Evolutionary conservation across 2,888 invertebrate genomes (phyloP).

Genomic region (Mimumesa dahlbomi): DNA sequence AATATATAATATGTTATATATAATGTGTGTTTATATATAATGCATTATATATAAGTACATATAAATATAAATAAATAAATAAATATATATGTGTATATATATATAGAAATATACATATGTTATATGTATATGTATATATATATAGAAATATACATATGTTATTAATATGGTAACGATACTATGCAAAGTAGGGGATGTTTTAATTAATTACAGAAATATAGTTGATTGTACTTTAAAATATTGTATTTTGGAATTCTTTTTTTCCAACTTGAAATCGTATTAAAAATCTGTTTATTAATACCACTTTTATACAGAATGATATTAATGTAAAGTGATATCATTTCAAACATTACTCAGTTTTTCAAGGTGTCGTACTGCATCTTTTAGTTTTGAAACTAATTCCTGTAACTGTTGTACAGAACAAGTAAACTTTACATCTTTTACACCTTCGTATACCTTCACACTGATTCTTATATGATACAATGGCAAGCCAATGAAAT

Average conservation of each 20-base stretch:
- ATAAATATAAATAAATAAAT: too few relatives aligned
- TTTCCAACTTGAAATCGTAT: too few relatives aligned
- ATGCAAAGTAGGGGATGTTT: conserved; percentile 75
- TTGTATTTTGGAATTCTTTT: too few relatives aligned
- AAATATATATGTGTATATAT: too few relatives aligned
- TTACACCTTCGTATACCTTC: conserved; percentile 71
- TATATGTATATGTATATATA: conserved; percentile 56
- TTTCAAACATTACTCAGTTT: conserved; percentile 75
- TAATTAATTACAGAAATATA: conserved; percentile 78
- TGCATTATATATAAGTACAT: too few relatives aligned
- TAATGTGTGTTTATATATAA: too few relatives aligned
- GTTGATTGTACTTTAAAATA: conserved; percentile 74
- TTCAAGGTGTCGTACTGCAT: conserved; percentile 84
- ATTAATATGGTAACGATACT: conserved; percentile 71
- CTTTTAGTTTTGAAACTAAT: conserved; percentile 85
- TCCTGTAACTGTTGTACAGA: conserved; percentile 85
- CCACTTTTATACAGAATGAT: conserved; percentile 34
- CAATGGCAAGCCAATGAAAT: conserved; percentile 62
- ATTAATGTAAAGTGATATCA: conserved; percentile 16
- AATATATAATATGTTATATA: too few relatives aligned
- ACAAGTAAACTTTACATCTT: conserved; percentile 83
- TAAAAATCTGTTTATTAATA: conserved; percentile 57
- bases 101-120: conserved; percentile 39
- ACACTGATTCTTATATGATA: conserved; percentile 70
- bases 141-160: conserved; percentile 47